Evolutionary conservation across 1,140 invertebrate genomes (phyloP).

Genomic region (Pseudobourletiella spinata): DNA sequence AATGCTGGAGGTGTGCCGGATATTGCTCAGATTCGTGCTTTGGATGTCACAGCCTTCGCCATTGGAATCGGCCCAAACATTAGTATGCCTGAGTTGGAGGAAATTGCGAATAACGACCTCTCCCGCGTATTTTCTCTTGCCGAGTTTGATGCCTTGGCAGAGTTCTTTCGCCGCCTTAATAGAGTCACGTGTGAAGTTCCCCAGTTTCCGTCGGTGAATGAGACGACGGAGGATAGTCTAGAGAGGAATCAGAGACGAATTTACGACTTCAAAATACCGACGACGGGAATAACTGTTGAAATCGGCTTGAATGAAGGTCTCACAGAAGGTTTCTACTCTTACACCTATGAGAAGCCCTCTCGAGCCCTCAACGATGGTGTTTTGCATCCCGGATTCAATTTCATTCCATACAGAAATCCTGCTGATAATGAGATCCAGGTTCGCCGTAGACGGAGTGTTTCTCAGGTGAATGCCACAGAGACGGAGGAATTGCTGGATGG

Average conservation of each 20-base stretch:
- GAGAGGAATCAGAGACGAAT: background rate
- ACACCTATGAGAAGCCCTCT: background rate
- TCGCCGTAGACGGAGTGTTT: too few relatives aligned
- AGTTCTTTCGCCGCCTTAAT: background rate
- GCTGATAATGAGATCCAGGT: too few relatives aligned
- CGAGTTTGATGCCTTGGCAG: background rate
- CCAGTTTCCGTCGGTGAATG: background rate
- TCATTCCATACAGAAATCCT: too few relatives aligned
- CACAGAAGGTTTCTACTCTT: background rate
- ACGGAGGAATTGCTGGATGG: too few relatives aligned
- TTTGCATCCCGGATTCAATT: background rate
- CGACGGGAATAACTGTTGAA: background rate
- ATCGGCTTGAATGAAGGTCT: background rate
- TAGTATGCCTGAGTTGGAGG: background rate
- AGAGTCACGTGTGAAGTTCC: background rate
- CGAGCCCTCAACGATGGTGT: background rate
- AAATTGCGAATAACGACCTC: background rate
- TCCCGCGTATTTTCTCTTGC: background rate
- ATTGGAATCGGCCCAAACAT: background rate
- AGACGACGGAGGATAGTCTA: background rate
- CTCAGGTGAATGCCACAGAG: too few relatives aligned
- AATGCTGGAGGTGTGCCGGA: background rate
- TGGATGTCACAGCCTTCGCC: background rate
- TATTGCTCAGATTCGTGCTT: background rate
- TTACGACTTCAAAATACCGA: background rate